A percentile compares a stretch with the other conserved stretches of the same genome.
These are phyloP conservation scores for Cheilosia scutellata DNA, from an alignment of 2,888 invertebrate genomes.

Conservation along the genomic window DNA sequence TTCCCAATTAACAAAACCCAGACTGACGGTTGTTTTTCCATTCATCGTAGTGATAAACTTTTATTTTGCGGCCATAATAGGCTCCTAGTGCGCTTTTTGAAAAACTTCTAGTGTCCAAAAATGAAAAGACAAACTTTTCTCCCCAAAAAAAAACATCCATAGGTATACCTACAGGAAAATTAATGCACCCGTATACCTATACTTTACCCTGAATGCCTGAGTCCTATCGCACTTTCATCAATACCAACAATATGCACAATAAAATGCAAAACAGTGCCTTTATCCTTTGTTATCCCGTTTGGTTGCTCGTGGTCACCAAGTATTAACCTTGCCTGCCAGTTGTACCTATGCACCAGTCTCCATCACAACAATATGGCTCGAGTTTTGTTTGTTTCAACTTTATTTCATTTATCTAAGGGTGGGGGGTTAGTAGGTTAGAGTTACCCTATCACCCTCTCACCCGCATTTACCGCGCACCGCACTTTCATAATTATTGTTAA, in stretches of 20 bases:
- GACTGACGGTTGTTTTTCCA: conserved; percentile 13
- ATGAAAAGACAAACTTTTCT: conserved; percentile 32
- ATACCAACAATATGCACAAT: conserved; percentile 75
- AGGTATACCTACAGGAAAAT: conserved; percentile 54
- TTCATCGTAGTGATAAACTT: conserved; percentile 44
- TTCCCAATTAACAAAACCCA: conserved; percentile 61
- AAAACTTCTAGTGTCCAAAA: conserved; percentile 42
- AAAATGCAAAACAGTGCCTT: conserved; percentile 75
- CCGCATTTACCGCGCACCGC: conserved; percentile 25
- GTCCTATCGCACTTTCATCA: conserved; percentile 75
- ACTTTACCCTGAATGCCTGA: conserved; percentile 56
- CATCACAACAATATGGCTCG: conserved; percentile 22
- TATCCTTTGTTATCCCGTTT: conserved; percentile 63
- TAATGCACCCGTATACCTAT: conserved; percentile 49
- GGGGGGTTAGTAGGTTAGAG: conserved; percentile 39
- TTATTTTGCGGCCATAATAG: conserved; percentile 35
- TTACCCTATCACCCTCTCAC: background rate
- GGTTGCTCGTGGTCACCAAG: conserved; percentile 62
- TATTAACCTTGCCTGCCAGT: background rate
- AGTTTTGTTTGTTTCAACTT: conserved; percentile 62
- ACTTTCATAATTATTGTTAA: conserved; percentile 70
- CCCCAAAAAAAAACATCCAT: background rate
- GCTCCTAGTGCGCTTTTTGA: conserved; percentile 35
- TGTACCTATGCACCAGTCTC: background rate
- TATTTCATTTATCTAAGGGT: conserved; percentile 41